These are phyloP conservation scores for Brachionus angularis DNA, from an alignment of 1,140 invertebrate genomes.

Conservation along the genomic window DNA sequence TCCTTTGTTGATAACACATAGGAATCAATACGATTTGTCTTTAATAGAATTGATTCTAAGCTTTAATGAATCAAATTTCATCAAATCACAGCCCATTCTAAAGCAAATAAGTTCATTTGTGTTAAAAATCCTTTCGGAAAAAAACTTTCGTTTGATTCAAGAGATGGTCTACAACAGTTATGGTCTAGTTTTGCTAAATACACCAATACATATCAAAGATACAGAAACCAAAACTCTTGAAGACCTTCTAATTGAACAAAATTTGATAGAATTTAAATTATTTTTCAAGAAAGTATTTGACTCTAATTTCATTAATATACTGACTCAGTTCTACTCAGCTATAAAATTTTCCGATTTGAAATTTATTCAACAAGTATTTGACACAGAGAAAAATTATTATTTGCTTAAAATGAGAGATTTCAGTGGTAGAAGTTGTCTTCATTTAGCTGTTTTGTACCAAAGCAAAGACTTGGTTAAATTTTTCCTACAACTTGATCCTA, in stretches of 20 bases:
- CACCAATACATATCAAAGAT: slow-evolving; percentile 16
- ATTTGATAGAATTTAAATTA: background rate
- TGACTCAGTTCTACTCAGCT: background rate
- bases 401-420: slow-evolving; percentile 2
- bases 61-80: background rate
- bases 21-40: background rate
- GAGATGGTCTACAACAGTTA: slow-evolving; percentile 35
- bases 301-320: background rate
- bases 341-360: background rate
- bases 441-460: slow-evolving; percentile 23
- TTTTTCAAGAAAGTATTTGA: slow-evolving; percentile 12
- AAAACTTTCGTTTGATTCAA: slow-evolving; percentile 14
- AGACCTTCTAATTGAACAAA: background rate
- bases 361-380: slow-evolving; percentile 2
- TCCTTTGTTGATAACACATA: background rate
- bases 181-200: slow-evolving; percentile 14
- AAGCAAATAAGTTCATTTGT: slow-evolving; percentile 20
- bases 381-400: background rate
- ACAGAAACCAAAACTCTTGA: slow-evolving; percentile 5
- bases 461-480: background rate
- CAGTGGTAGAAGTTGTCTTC: slow-evolving; percentile 8
- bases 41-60: slow-evolving; percentile 23
- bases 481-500: background rate
- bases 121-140: background rate
- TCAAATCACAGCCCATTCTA: background rate